phyloP scores from a whole-genome alignment of 92 coral and sea anemone genomes.

The Umimayanthus kanabou region DNA sequence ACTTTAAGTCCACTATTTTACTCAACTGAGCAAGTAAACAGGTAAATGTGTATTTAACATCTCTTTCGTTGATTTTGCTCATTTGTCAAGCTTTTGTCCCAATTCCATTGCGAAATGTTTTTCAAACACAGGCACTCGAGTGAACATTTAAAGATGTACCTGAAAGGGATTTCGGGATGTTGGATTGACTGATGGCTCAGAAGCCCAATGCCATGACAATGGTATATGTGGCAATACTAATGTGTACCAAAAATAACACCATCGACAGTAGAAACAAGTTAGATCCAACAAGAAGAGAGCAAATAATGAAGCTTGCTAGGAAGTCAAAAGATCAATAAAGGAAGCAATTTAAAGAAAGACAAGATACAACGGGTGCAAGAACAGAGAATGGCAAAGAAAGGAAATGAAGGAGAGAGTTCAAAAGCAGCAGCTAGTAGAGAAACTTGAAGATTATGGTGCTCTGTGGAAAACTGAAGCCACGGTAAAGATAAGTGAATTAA shows the following conservation, averaged over 20 bases:
- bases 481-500: background rate
- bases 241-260: slow-evolving; percentile 9
- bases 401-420: slow-evolving; percentile 35
- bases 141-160: background rate
- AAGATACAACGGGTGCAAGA: slow-evolving; percentile 18
- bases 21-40: background rate
- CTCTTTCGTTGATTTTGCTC: background rate
- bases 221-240: slow-evolving; percentile 2
- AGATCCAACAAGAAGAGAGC: background rate
- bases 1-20: background rate
- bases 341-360: background rate
- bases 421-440: slow-evolving; percentile 24
- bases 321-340: slow-evolving; percentile 2
- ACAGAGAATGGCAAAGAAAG: slow-evolving; percentile 15
- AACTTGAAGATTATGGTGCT: slow-evolving; percentile 18
- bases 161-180: background rate
- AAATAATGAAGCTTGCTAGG: slow-evolving; percentile 23
- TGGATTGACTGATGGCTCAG: background rate
- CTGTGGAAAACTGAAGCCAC: slow-evolving; percentile 6
- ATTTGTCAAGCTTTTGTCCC: background rate
- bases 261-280: background rate
- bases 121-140: slow-evolving; percentile 7
- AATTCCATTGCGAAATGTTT: slow-evolving; percentile 4
- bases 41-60: slow-evolving; percentile 1
- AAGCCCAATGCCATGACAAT: background rate